Evolutionary conservation across 2,888 invertebrate genomes (phyloP).

Genomic region (Caenorhabditis sulstoni): DNA sequence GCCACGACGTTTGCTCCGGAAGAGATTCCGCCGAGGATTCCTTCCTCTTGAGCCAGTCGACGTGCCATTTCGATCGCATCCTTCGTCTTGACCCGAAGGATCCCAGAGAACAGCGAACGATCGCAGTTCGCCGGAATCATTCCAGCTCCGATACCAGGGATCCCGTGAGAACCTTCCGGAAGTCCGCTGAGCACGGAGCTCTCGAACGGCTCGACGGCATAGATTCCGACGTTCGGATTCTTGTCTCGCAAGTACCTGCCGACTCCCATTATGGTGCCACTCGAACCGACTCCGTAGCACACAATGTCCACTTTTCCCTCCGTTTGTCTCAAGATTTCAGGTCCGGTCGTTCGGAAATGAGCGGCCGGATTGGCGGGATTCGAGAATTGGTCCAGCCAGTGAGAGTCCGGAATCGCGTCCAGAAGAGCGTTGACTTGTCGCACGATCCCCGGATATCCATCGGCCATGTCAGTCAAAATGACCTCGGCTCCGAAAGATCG

Average conservation of each 20-base stretch:
- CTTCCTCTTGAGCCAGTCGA: conserved; percentile 66
- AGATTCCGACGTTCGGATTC: conserved; percentile 61
- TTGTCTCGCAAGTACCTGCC: conserved; percentile 63
- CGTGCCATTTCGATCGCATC: conserved; percentile 68
- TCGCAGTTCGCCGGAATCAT: conserved; percentile 65
- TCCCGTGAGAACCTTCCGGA: conserved; percentile 54
- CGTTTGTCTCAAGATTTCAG: conserved; percentile 80
- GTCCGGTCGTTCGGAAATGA: conserved; percentile 78
- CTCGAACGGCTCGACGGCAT: conserved; percentile 69
- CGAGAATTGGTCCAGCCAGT: conserved; percentile 72
- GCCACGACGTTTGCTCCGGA: conserved; percentile 72
- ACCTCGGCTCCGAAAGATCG: conserved; percentile 72
- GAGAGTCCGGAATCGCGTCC: conserved; percentile 59
- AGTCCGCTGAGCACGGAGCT: conserved; percentile 68
- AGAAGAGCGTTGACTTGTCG: conserved; percentile 51
- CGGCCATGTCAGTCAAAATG: conserved; percentile 58
- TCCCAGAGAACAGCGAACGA: conserved; percentile 46
- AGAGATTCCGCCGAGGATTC: conserved; percentile 69
- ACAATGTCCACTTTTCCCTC: conserved; percentile 77
- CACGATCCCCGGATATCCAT: conserved; percentile 57
- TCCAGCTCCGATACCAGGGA: conserved; percentile 46
- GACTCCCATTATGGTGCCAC: conserved; percentile 73
- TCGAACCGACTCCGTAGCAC: conserved; percentile 76
- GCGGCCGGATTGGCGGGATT: conserved; percentile 76
- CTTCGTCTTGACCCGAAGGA: conserved; percentile 61